A percentile compares a stretch with the other conserved stretches of the same genome.
phyloP scores from a whole-genome alignment of 2,113 vertebrate genomes.

The Microtus pennsylvanicus region DNA sequence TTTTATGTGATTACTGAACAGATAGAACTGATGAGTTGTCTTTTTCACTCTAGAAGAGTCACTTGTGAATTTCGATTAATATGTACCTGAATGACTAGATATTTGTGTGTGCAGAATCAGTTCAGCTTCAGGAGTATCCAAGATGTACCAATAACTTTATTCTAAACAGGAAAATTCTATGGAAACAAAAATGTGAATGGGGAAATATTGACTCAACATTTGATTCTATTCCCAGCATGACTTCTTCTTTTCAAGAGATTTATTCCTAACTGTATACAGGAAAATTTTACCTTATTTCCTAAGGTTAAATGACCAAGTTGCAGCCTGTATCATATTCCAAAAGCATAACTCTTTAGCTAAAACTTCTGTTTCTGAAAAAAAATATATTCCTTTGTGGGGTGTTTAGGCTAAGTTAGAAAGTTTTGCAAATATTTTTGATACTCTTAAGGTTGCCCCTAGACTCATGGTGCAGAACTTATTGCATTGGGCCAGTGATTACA shows the following conservation, averaged over 20 bases:
- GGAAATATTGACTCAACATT: not conserved
- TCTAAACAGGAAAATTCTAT: not conserved
- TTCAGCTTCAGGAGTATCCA: not conserved
- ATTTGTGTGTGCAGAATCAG: not conserved
- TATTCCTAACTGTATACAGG: not conserved
- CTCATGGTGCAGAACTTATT: constrained; percentile 64
- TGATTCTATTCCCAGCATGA: constrained; percentile 2
- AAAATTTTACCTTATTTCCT: constrained; percentile 20
- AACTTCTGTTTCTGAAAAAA: constrained; percentile 23
- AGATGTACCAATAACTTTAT: not conserved
- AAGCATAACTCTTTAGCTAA: constrained; percentile 6
- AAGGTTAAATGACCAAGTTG: constrained; percentile 5
- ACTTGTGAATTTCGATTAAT: not conserved
- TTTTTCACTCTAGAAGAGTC: not conserved
- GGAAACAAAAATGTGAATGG: constrained; percentile 24
- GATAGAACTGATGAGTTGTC: not conserved
- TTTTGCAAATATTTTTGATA: constrained; percentile 65
- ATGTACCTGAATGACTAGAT: not conserved
- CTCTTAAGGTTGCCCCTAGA: not conserved
- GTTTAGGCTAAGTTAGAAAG: constrained; percentile 54
- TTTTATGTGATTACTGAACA: not conserved
- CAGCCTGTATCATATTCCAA: constrained; percentile 2
- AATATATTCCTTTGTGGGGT: constrained; percentile 45
- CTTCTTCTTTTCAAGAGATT: not conserved
- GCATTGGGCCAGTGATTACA: constrained; percentile 60